Evolutionary conservation across 2,797 vertebrate genomes (phyloP), one percentile per base, ranked within the genome.

Genomic region (Zenarchopterus dispar): DNA sequence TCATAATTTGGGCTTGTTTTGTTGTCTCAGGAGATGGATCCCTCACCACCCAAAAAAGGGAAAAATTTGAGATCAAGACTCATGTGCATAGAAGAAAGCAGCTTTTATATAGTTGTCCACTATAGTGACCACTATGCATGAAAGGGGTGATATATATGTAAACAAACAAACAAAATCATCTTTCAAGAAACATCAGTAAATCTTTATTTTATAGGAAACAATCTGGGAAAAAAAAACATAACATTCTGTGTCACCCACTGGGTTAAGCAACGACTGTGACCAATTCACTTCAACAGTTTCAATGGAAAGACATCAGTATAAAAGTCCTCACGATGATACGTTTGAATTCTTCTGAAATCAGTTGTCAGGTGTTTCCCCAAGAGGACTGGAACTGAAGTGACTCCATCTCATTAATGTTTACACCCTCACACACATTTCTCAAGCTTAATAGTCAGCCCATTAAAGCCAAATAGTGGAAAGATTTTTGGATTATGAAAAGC

Each of bases 181-280:
- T 80, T 76, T 70, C 75, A 92, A 91, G 93, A 89, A 92, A 79
- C 80, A 81, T 83, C 74, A 79, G 56, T 78, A 83, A 78, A 91
- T 79, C 87, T 85, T 76, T 89, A 67, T 70, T 77, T 75, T 73
- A 78, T 93, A 93, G 84, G 94, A 94, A 93, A 94, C 79, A 77
- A 85, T 83, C 78, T 70, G 84, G 92, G 16, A 39, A 39, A 39
- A 39, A 39, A 87, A 91, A 85, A 92, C n/a, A n/a, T n/a, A 93
- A 91, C 89, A 92, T 93, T 93, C 88, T 28, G 57, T 59, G 88
- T 93, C 90, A 89, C 88, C 75, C 84, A 80, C 80, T 84, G 85
- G 91, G 86, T 82, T 81, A 28, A 73, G 53, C 57, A 64, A 75
- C 60, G 78, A 57, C 63, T 70, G 58, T 61, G 77, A 85, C 77